These are phyloP conservation scores for Idaea biselata DNA, from an alignment of 2,888 invertebrate genomes.

Conservation along the genomic window DNA sequence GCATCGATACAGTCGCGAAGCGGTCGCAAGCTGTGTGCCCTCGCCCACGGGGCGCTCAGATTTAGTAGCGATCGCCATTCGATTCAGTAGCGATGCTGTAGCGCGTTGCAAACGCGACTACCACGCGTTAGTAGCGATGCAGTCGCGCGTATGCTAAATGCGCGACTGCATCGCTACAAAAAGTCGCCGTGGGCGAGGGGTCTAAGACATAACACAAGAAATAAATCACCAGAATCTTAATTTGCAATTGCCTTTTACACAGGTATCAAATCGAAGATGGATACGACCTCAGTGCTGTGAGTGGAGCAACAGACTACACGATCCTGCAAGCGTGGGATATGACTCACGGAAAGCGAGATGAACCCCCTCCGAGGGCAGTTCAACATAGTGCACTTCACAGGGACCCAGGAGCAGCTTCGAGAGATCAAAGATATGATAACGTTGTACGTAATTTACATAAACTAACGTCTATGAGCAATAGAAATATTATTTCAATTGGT, in stretches of 20 bases:
- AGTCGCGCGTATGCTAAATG: too few relatives aligned
- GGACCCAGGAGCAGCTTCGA: constrained; percentile 65
- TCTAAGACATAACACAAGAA: neutral
- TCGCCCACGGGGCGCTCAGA: too few relatives aligned
- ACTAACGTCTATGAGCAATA: neutral
- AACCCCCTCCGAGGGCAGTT: constrained; percentile 70
- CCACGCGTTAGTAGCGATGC: too few relatives aligned
- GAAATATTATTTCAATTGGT: neutral
- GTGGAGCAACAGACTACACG: constrained; percentile 83
- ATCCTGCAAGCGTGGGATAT: constrained; percentile 84
- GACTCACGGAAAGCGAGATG: constrained; percentile 66
- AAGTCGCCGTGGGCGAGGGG: too few relatives aligned
- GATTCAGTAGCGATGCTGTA: too few relatives aligned
- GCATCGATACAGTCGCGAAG: too few relatives aligned
- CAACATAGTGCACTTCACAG: constrained; percentile 74
- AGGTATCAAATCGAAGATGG: constrained; percentile 83
- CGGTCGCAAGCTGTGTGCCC: too few relatives aligned
- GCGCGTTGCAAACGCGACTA: too few relatives aligned
- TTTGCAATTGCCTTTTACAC: constrained; percentile 15
- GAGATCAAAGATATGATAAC: constrained; percentile 71
- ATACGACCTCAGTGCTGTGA: constrained; percentile 82
- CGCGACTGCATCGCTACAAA: too few relatives aligned
- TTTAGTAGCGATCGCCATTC: too few relatives aligned
- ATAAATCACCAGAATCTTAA: neutral
- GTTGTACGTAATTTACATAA: constrained; percentile 46